Base-by-base conservation (phyloP, 2,113 vertebrate species). In the Thunnus maccoyii region DNA sequence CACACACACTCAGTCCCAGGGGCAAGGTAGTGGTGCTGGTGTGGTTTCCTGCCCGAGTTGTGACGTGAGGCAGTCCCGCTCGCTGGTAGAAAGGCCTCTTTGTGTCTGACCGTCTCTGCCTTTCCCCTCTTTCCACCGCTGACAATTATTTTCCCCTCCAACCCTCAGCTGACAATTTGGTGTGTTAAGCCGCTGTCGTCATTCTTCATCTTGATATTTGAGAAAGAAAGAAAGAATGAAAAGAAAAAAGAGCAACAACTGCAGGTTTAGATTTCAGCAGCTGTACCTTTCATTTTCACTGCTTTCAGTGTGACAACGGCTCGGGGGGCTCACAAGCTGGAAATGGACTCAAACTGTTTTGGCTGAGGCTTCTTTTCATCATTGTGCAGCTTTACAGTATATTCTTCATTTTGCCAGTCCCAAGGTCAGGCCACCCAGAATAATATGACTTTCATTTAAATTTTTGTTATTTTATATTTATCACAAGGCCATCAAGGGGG, bases 31-130 rank as follows among this genome's bases (percentile, higher is more conserved):
- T 47, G 78, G 61, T 51, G 75, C 27, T 80, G 88, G 83, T 78
- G 85, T 84, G 89, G 92, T 90, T 91, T 94, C 90, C 92, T 90
- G 90, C 89, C 75, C 83, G 80, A 88, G 90, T 91, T 82, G 88
- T 92, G 91, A 93, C 84, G 88, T 82, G 86, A 93, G 84, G 83
- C 72, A 47, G 68, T 68, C 76, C 80, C 65, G 65, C 89, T 76
- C 0, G 32, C 87, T 81, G 73, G 81, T 77, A 89, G 87, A 93
- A 93, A 92, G 89, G 63, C 72, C 65, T 85, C 93, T 94, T 93
- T 94, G 92, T 94, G 72, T 88, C 50, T 71, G 62, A 64, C 64
- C 66, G 77, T 73, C 63, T 79, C 72, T 60, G 86, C 86, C 61
- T 79, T 56, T 48, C 47, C 54, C 67, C 51, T 58, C 48, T 83